phyloP scores from a whole-genome alignment of 2,113 vertebrate genomes.

The Ondatra zibethicus region DNA sequence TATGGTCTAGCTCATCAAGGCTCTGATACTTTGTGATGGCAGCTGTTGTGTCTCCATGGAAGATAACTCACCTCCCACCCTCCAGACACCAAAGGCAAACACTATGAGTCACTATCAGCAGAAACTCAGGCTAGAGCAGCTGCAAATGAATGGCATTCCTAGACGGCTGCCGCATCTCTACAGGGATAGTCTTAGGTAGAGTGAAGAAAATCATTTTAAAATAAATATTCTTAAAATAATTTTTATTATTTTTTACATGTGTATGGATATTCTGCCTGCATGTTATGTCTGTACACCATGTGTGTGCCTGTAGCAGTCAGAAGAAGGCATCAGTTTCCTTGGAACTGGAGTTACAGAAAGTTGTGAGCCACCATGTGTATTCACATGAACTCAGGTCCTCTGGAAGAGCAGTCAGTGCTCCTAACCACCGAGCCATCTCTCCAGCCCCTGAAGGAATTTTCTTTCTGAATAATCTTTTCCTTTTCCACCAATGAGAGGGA shows the following conservation, averaged over 20 bases:
- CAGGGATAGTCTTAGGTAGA: not conserved
- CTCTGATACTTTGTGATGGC: not conserved
- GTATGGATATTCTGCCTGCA: not conserved
- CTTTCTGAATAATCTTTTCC: not conserved
- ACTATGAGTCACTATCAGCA: not conserved
- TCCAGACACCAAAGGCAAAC: not conserved
- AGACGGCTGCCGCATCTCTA: not conserved
- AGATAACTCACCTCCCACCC: not conserved
- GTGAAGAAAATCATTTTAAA: not conserved
- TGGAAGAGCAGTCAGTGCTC: not conserved
- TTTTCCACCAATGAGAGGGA: not conserved
- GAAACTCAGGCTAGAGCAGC: not conserved
- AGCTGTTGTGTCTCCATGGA: not conserved
- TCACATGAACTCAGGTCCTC: not conserved
- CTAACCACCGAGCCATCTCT: not conserved
- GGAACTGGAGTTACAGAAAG: not conserved
- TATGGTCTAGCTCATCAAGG: not conserved
- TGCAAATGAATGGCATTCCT: not conserved
- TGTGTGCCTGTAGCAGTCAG: not conserved
- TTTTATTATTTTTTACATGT: not conserved
- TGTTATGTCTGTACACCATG: not conserved
- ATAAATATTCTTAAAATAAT: not conserved
- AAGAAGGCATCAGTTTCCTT: not conserved
- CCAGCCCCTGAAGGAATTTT: not conserved
- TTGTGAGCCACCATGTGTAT: not conserved